Base-by-base conservation (phyloP, 1,140 invertebrate genomes). In the Orius insidiosus region DNA sequence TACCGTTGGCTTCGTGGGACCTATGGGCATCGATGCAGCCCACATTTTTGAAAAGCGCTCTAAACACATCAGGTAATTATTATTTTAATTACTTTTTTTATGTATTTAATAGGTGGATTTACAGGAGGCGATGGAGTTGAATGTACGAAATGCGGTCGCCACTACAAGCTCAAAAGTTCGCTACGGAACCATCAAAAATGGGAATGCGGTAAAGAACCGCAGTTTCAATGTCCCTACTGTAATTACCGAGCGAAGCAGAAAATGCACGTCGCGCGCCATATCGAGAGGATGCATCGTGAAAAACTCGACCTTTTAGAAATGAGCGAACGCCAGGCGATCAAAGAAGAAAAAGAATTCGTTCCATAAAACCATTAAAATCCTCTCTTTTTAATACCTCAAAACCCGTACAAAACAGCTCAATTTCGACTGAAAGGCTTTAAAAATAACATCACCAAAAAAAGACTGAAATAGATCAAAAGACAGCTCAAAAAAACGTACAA, bases 151-250 rank as follows among this genome's bases (percentile, higher is more conserved):
- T 86, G 82, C 62, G 81, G 80, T 39, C 70, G 81, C 36, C 73
- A 80, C 39, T 86, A 86, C 64, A 85, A 85, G 59, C 68, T 85
- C 38, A 85, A 85, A 63, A 84, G 80, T 49, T 85, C 80, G 54
- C 65, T 86, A 57, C 68, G 81, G 15, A 86, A 85, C 59, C 81
- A 85, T 59, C 80, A 85, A 64, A 85, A 85, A 60, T 86, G 81
- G 81, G 82, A 86, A 60, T 86, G 82, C 61, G 80, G 79, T 52
- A 83, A 82, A 62, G 80, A 84, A 60, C 80, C 80, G 1, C 79
- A 83, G 59, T 85, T 84, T 59, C 76, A 79, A 55, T 85, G 81
- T 62, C 78, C 78, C 4, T 80, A 80, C 61, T 85, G 81, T 61
- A 76, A 81, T 7, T 84, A 85, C 60, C 69, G 77, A 49, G 80